Base-by-base conservation (phyloP, 64 coral and sea anemone genomes). In the Orbicella faveolata region DNA sequence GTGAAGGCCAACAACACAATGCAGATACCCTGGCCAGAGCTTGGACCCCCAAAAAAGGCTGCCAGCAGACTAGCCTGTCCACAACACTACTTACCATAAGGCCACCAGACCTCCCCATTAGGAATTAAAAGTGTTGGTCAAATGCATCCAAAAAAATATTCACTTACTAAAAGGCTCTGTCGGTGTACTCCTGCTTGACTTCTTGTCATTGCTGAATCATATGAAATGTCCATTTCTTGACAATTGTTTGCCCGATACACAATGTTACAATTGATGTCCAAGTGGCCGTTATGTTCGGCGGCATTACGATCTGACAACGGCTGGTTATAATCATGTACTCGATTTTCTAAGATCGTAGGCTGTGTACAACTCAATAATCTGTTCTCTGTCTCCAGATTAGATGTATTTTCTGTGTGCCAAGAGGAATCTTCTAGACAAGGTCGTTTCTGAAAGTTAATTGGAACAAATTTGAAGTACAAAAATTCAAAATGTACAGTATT, bases 161-260 rank as follows among this genome's bases (percentile, higher is more conserved):
- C 30, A 39, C 80, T 83, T 66, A 67, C 80, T 18, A 16, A 2
- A 41, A 20, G 68, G 61, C 34, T 37, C 23, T 36, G 36, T 36
- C 25, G 63, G 13, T 84, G 61, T 0, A 35, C 20, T 13, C 5
- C 34, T 68, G 8, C 19, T 64, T 20, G 57, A 64, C 26, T 82
- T 64, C 34, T 59, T 21, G 30, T 36, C 21, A 41, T 68, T 68
- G 61, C 36, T 84, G 63, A 68, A 68, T 68, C 34, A 84, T 44
- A 48, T 68, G 81, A 65, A 68, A 69, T 37, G 14, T 84, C 81
- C 81, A 84, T 84, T 68, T 69, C 63, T 68, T 84, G 61, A 68
- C 3, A 19, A 1, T 34, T 13, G 17, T 57, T 59, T 12, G 5
- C 81, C 41, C 68, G 33, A 68, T 67, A 17, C 34, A 84, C 17